A percentile compares a stretch with the other conserved stretches of the same genome.
phyloP scores from a whole-genome alignment of 2,888 invertebrate species.

The Tupiocoris notatus region DNA sequence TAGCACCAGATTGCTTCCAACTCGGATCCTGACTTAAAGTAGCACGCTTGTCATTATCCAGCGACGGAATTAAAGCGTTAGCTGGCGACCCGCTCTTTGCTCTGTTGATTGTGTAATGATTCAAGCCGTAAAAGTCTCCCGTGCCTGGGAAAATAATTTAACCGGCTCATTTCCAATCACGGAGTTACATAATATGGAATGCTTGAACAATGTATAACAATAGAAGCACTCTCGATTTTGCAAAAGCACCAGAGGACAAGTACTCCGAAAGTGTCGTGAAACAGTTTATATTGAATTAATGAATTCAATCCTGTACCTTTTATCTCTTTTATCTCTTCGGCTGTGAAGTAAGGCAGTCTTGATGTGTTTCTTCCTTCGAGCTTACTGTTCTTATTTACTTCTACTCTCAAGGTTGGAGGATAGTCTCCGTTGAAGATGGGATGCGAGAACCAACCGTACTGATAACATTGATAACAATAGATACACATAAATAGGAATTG shows the following conservation, averaged over 20 bases:
- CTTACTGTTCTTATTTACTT: conserved; percentile 55
- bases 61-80: not conserved
- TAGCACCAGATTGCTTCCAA: not conserved
- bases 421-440: conserved; percentile 56
- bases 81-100: not conserved
- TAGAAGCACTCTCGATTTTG: too few relatives aligned
- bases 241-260: too few relatives aligned
- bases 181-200: too few relatives aligned
- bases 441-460: conserved; percentile 50
- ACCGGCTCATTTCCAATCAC: too few relatives aligned
- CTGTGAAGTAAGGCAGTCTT: conserved; percentile 56
- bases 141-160: not conserved
- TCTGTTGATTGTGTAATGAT: not conserved
- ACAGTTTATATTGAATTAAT: too few relatives aligned
- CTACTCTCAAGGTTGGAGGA: conserved; percentile 56
- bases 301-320: conserved; percentile 49
- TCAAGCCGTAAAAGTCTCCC: conserved; percentile 4
- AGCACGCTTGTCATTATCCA: not conserved
- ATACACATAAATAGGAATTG: not conserved
- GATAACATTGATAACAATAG: not conserved
- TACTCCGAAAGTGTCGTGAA: too few relatives aligned
- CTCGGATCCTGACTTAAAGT: not conserved
- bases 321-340: conserved; percentile 62
- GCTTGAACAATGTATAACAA: too few relatives aligned
- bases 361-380: conserved; percentile 55